phyloP scores from a whole-genome alignment of 2,797 vertebrate species.

The Delichon dasypus region DNA sequence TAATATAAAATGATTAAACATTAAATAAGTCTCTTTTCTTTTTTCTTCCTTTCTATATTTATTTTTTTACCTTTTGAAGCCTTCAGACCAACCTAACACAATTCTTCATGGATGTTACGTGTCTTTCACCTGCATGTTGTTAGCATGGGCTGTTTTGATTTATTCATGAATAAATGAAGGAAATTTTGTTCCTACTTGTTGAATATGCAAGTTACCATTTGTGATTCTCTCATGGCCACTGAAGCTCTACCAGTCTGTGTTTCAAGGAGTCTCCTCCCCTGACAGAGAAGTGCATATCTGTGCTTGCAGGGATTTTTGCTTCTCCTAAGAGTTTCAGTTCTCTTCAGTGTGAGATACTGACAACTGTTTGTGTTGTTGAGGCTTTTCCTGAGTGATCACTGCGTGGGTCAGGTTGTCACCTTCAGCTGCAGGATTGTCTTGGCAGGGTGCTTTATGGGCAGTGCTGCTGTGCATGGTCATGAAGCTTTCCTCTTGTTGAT shows the following conservation, averaged over 20 bases:
- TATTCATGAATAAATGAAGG: conserved; percentile 41
- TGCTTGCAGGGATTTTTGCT: neutral
- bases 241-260: conserved; percentile 27
- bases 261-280: neutral
- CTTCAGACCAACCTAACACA: conserved; percentile 72
- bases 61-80: conserved; percentile 62
- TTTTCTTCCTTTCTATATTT: conserved; percentile 49
- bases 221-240: neutral
- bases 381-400: neutral
- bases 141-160: conserved; percentile 42
- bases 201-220: neutral
- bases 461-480: neutral
- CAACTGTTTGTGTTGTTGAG: neutral
- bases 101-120: conserved; percentile 63
- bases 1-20: conserved; percentile 41
- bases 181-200: conserved; percentile 38
- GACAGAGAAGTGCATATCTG: neutral
- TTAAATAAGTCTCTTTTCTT: conserved; percentile 30
- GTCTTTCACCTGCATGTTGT: conserved; percentile 66
- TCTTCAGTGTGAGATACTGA: neutral
- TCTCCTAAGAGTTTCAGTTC: neutral
- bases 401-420: neutral
- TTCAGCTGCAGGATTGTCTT: neutral
- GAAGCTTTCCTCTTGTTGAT: neutral
- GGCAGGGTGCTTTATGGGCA: neutral